phyloP scores from a whole-genome alignment of 2,113 vertebrate species.

The Puntigrus tetrazona region DNA sequence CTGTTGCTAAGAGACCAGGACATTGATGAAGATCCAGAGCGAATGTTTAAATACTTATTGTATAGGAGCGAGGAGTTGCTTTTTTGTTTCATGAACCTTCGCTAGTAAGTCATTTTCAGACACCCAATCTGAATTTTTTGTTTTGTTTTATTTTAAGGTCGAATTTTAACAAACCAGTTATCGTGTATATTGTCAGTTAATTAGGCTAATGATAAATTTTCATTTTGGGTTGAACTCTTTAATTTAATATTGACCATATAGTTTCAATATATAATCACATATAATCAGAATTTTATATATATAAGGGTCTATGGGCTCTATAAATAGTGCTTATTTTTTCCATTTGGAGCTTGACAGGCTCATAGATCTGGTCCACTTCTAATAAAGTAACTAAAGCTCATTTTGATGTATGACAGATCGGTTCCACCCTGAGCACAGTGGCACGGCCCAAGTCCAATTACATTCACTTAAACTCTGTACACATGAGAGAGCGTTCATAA shows the following conservation, averaged over 20 bases:
- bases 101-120: neutral
- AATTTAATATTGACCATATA: too few species aligned
- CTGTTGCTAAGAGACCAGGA: slow-evolving; percentile 21
- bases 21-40: neutral
- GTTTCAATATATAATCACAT: too few species aligned
- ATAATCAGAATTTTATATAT: too few species aligned
- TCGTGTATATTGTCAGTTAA: too few species aligned
- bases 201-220: too few species aligned
- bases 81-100: neutral
- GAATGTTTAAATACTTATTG: neutral
- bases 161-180: too few species aligned
- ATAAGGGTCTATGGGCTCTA: too few species aligned
- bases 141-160: too few species aligned
- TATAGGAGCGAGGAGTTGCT: neutral
- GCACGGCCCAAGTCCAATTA: slow-evolving; percentile 15
- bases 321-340: too few species aligned
- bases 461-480: slow-evolving; percentile 11
- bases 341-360: neutral
- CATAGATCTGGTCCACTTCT: neutral
- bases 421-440: neutral
- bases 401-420: neutral
- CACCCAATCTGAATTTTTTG: neutral
- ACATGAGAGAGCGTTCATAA: neutral
- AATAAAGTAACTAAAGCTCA: neutral
- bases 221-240: too few species aligned